phyloP scores from a whole-genome alignment of 2,888 invertebrate genomes.

The Orchestes rusci region DNA sequence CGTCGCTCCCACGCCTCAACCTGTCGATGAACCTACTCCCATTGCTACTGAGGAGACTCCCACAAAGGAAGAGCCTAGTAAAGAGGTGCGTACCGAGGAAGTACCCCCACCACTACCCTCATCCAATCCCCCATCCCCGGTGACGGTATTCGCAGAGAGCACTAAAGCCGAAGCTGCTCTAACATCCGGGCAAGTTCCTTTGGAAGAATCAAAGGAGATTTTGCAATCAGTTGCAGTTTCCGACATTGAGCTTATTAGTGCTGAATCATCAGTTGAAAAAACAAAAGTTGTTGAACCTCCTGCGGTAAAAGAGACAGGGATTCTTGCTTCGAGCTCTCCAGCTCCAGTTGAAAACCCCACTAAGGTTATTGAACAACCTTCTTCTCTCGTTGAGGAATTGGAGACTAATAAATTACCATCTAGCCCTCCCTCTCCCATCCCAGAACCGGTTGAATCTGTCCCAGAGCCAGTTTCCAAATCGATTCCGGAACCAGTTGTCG shows the following conservation, averaged over 20 bases:
- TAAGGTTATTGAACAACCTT: no score
- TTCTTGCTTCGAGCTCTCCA: not conserved
- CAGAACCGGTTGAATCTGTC: not conserved
- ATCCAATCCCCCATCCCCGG: conserved; percentile 68
- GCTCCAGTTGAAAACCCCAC: not conserved
- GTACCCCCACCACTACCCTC: conserved; percentile 67
- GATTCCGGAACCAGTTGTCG: conserved; percentile 9
- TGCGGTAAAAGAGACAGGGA: not conserved
- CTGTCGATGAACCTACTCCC: conserved; percentile 28
- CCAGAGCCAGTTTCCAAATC: conserved; percentile 3
- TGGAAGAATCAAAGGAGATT: conserved; percentile 12
- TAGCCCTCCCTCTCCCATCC: conserved; percentile 5
- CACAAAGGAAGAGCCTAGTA: conserved; percentile 31
- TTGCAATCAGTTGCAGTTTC: no score
- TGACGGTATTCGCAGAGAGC: conserved; percentile 65
- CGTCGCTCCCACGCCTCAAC: conserved; percentile 28
- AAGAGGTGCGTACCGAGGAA: conserved; percentile 58
- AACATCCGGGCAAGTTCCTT: conserved; percentile 20
- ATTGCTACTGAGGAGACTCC: conserved; percentile 30
- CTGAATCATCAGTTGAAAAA: no score
- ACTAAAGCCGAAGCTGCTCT: conserved; percentile 50
- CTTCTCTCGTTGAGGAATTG: not conserved
- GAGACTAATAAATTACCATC: conserved; percentile 3
- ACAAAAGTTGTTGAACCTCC: not conserved
- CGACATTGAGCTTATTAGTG: no score